Evolutionary conservation across 2,113 vertebrate species (phyloP), one percentile per base, ranked within the genome.

Genomic region (Felis catus): DNA sequence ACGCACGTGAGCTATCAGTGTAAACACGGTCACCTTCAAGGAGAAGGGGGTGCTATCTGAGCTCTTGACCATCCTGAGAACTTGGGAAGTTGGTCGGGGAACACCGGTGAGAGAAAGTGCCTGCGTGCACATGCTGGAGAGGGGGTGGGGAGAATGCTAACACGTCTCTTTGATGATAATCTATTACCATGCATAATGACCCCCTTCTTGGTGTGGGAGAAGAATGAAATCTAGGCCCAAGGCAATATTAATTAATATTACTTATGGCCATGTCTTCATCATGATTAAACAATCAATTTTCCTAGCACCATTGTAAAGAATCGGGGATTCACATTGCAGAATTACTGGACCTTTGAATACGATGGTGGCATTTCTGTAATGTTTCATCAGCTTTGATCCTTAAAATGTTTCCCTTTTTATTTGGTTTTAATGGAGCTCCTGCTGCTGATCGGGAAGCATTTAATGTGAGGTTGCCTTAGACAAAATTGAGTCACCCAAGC

Each of bases 341-440:
- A 61, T 76, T 79, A 70, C 41, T 94, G 61, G 66, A 88, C 74
- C 58, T 93, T 92, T 92, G 90, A 96, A 89, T 95, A 58, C 23
- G 76, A 86, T 68, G 80, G 68, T 79, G 87, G 71, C 19, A 29
- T 80, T 95, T 96, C 61, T 89, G 68, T 94, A 94, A 89, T 86
- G 71, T 96, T 97, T 97, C 80, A 21, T 80, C 86, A 78, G 51
- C 97, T 96, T 95, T 97, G 92, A 96, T 91, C 84, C 87, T 94
- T 90, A 79, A 89, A 95, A 86, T 65, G 36, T 79, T 51, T 92
- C 76, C 74, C 39, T 95, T 95, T 95, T 95, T 93, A 90, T 90
- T 97, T 89, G 70, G 51, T 95, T 97, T 98, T 94, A 88, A 96
- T 92, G 92, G 86, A 83, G 51, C 27, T 82, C 58, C 65, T 95